These are phyloP conservation scores for Heliangelus exortis DNA, from an alignment of 2,797 vertebrate genomes.

Conservation along the genomic window DNA sequence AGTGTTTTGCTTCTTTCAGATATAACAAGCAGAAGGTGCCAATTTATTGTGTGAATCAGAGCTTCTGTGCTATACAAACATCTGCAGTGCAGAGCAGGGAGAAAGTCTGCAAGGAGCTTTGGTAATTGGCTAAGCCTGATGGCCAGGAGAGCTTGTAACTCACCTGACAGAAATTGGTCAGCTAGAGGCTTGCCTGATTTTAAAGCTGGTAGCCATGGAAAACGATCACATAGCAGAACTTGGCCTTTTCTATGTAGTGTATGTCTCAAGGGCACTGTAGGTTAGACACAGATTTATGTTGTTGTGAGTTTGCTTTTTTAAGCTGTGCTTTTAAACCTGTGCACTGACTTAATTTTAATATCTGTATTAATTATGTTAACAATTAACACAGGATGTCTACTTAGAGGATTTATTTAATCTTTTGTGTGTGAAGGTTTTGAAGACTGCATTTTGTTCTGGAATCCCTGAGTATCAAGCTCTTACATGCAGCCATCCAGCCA, in stretches of 20 bases:
- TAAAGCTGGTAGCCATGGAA: neutral
- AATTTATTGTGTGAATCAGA: constrained; percentile 1
- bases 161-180: neutral
- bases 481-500: neutral
- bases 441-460: constrained; percentile 4
- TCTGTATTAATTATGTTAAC: neutral
- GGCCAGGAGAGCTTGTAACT: neutral
- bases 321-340: neutral
- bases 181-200: neutral
- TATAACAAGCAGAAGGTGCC: constrained; percentile 1
- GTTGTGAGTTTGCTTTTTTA: neutral
- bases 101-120: neutral
- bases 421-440: neutral
- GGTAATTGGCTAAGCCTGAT: neutral
- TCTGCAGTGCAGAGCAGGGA: neutral
- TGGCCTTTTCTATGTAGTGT: neutral
- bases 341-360: neutral
- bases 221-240: neutral
- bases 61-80: neutral
- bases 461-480: neutral
- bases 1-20: constrained; percentile 14
- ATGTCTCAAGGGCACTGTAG: neutral
- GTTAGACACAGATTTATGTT: neutral
- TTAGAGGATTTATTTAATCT: neutral
- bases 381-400: neutral